phyloP scores from a whole-genome alignment of 2,113 vertebrate genomes.

The Trogon surrucura region DNA sequence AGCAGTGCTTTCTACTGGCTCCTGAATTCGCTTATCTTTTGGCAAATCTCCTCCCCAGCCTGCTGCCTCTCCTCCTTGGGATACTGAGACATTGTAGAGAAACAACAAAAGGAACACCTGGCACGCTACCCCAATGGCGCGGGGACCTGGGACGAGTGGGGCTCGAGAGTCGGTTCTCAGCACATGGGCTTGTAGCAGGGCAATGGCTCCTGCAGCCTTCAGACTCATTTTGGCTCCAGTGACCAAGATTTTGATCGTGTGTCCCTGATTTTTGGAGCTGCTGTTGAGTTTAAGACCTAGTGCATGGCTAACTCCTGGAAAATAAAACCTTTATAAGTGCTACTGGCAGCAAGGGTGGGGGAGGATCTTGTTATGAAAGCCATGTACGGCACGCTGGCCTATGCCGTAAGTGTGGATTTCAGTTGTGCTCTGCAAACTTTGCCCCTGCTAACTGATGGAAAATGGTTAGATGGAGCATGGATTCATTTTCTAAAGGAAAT shows the following conservation, averaged over 20 bases:
- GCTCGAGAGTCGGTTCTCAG: neutral
- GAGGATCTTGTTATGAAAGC: constrained; percentile 26
- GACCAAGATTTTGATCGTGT: neutral
- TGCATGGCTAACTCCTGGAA: constrained; percentile 42
- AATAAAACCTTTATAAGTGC: constrained; percentile 49
- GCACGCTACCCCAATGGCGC: accelerated
- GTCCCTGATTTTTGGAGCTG: constrained; percentile 11
- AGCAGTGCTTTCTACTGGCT: constrained; percentile 21
- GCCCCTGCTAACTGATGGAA: constrained; percentile 56
- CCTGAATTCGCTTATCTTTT: neutral
- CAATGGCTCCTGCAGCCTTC: neutral
- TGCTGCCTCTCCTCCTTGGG: constrained; percentile 11
- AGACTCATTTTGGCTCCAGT: neutral
- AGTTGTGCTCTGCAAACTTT: constrained; percentile 57
- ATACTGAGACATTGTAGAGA: neutral
- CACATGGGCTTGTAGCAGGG: neutral
- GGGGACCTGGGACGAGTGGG: neutral
- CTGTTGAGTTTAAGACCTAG: constrained; percentile 50
- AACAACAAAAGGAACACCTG: neutral
- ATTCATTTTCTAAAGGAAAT: constrained; percentile 71
- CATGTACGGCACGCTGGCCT: neutral
- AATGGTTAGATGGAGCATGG: constrained; percentile 52
- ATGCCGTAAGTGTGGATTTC: neutral
- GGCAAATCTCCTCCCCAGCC: constrained; percentile 40
- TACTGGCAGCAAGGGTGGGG: neutral